Base-by-base conservation (phyloP, 2,797 vertebrate species). In the Syngnathus rostellatus region DNA sequence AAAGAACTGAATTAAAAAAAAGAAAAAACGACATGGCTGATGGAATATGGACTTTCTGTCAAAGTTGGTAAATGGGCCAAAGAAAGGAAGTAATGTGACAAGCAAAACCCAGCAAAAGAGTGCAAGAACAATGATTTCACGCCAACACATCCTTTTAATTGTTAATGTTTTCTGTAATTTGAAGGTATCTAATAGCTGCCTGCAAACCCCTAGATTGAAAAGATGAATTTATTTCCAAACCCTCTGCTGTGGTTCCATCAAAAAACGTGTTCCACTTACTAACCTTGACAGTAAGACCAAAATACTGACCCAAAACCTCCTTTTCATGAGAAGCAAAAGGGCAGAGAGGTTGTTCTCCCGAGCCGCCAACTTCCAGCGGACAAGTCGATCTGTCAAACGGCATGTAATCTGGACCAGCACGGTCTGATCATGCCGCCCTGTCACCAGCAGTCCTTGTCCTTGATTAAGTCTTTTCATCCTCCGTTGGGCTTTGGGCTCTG, bases 381-480 rank as follows among this genome's bases (percentile, higher is more conserved):
- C 74, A 68, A 72, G 72, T 79, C 78, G 75, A 57, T 83, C 77
- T 77, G 81, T 86, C 84, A 68, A 40, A 62, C 51, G 71, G 69
- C 72, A 80, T 80, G 74, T 75, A 82, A 86, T 84, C 76, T 76
- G 41, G 75, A 80, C 81, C 79, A 68, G 38, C 78, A 74, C 65
- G 63, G 75, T 66, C 61, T 62, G 71, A 86, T 85, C 77, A 81
- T 66, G 74, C 77, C 62, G 66, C 63, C 77, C 74, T 81, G 82
- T 81, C 84, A 84, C 67, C 68, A 64, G 68, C 64, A 79, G 70
- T 81, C 72, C 77, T 73, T 76, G 74, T 80, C 72, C 46, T 82
- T 87, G 85, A 89, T 89, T 85, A 89, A 86, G 82, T 76, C 77
- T 84, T 84, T 83, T 85, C 81, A 84, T 85, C 82, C 83, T 82